These are phyloP conservation scores for Merluccius polli DNA, from an alignment of 2,797 vertebrate species.

Conservation along the genomic window DNA sequence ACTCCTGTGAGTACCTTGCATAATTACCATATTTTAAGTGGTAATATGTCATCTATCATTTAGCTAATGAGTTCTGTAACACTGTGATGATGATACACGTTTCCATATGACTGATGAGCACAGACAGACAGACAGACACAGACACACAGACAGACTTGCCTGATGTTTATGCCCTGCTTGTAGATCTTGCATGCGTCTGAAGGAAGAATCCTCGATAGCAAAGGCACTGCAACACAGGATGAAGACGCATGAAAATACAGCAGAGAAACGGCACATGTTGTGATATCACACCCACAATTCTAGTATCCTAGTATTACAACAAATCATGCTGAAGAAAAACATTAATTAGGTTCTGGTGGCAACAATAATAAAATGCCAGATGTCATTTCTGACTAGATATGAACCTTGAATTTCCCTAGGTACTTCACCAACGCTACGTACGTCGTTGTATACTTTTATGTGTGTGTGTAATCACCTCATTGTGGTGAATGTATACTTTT, in stretches of 20 bases:
- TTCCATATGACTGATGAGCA: background rate
- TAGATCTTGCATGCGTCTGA: slow-evolving; percentile 99
- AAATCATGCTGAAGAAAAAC: background rate
- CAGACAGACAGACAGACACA: slow-evolving; percentile 15
- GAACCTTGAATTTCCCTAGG: background rate
- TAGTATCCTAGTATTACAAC: background rate
- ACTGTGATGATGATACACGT: background rate
- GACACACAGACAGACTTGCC: slow-evolving; percentile 69
- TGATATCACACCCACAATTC: background rate
- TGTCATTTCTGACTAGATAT: background rate
- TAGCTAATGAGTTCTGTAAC: background rate
- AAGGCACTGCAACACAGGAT: slow-evolving; percentile 83
- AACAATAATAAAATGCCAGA: background rate
- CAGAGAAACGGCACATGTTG: background rate
- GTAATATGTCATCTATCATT: too few species aligned
- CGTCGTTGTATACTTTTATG: background rate
- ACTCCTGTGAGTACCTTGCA: background rate
- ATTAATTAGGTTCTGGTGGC: background rate
- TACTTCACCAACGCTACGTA: background rate
- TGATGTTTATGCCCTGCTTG: slow-evolving; percentile 99
- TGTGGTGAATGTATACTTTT: background rate
- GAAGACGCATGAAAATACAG: slow-evolving; percentile 24
- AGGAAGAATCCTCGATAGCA: slow-evolving; percentile 98
- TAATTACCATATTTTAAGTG: too few species aligned
- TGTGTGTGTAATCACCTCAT: background rate